Conservation (phyloP, 1,140 invertebrate genomes). For the Atopsyche davidsoni region DNA sequence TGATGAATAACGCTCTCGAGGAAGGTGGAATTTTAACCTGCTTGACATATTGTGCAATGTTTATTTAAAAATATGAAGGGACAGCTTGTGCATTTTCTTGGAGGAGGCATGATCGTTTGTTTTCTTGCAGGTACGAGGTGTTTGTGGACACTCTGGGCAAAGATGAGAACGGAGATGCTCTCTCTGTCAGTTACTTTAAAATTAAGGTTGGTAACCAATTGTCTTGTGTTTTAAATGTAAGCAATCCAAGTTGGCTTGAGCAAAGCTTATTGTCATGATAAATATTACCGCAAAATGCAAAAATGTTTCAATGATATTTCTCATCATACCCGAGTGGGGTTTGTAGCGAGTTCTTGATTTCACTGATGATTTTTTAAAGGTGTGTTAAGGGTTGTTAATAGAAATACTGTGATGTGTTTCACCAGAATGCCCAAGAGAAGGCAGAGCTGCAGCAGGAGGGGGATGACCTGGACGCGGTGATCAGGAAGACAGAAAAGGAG, state of each 20-base stretch:
- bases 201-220: constrained; percentile 54
- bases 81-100: constrained; percentile 1
- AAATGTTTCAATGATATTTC: no score
- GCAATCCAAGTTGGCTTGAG: no score
- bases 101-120: no score
- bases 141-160: constrained; percentile 49
- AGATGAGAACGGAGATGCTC: constrained; percentile 52
- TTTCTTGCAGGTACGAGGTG: constrained; percentile 43
- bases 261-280: no score
- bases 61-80: background rate
- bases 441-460: constrained; percentile 61
- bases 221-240: no score
- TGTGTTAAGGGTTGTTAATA: background rate
- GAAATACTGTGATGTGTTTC: constrained; percentile 2
- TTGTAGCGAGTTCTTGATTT: background rate
- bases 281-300: no score
- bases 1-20: no score
- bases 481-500: constrained; percentile 61
- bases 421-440: constrained; percentile 57
- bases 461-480: constrained; percentile 61
- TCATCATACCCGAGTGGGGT: no score
- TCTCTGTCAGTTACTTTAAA: constrained; percentile 59
- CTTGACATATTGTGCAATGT: background rate
- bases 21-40: no score
- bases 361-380: background rate